Conservation (phyloP, 37 sponge, comb jelly and placozoan genomes). For the Haliclona indistincta region DNA sequence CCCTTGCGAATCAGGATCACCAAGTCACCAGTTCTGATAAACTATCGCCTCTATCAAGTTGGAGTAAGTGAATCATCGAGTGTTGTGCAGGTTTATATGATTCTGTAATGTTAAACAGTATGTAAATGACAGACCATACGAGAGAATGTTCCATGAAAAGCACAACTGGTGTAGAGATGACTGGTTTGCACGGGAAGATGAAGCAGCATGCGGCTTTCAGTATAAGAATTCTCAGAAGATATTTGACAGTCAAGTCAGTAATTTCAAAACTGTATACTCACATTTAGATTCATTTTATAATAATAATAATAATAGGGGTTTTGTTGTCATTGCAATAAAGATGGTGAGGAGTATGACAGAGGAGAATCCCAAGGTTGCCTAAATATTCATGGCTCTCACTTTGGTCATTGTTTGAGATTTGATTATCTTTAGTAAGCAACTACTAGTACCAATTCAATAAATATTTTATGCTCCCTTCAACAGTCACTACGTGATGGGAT, state of each 20-base stretch:
- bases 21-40: slow-evolving; percentile 74
- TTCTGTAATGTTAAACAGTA: slow-evolving; percentile 24
- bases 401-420: slow-evolving; percentile 66
- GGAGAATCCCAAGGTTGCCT: slow-evolving; percentile 16
- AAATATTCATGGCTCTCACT: not conserved
- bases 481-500: slow-evolving; percentile 64
- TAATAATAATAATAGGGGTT: slow-evolving; percentile 41
- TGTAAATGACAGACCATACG: slow-evolving; percentile 55
- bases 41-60: slow-evolving; percentile 61
- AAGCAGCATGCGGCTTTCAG: slow-evolving; percentile 54
- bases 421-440: slow-evolving; percentile 51
- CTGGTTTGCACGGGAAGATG: slow-evolving; percentile 43
- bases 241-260: slow-evolving; percentile 83
- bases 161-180: slow-evolving; percentile 46
- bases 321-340: slow-evolving; percentile 56
- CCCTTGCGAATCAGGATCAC: slow-evolving; percentile 66
- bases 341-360: slow-evolving; percentile 9
- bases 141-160: slow-evolving; percentile 21
- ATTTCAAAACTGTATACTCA: not conserved
- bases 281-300: not conserved
- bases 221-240: slow-evolving; percentile 48
- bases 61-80: slow-evolving; percentile 48
- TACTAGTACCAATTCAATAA: not conserved
- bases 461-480: not conserved
- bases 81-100: not conserved